Evolutionary conservation across 2,113 vertebrate genomes (phyloP).

Genomic region (Megaceryle maxima): DNA sequence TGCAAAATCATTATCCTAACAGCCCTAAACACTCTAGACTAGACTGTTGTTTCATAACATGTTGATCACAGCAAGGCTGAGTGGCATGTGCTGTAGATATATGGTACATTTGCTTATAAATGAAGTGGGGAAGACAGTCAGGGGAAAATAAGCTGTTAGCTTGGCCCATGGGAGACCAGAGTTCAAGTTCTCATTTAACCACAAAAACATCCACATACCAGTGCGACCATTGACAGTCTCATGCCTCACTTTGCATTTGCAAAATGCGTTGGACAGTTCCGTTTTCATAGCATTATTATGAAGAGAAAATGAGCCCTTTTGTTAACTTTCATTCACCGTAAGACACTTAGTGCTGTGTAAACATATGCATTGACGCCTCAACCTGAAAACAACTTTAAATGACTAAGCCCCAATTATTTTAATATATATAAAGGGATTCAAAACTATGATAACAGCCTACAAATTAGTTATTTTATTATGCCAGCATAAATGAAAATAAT

Average conservation of each 20-base stretch:
- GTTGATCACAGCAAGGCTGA: constrained; percentile 39
- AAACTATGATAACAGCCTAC: background rate
- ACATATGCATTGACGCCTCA: background rate
- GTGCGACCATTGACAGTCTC: background rate
- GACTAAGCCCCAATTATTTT: background rate
- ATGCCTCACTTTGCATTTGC: background rate
- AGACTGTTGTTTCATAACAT: constrained; percentile 19
- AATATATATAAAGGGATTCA: background rate
- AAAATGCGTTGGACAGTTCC: background rate
- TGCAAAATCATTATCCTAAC: constrained; percentile 34
- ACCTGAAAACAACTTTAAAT: background rate
- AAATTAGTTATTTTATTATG: constrained; percentile 10
- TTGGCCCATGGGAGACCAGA: background rate
- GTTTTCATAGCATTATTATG: background rate
- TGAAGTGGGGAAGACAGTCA: background rate
- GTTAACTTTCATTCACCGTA: fast-evolving
- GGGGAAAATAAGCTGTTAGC: background rate
- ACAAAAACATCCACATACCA: background rate
- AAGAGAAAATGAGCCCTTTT: background rate
- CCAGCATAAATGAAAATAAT: background rate
- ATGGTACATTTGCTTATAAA: constrained; percentile 48
- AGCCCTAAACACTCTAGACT: background rate
- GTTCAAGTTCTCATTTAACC: constrained; percentile 14
- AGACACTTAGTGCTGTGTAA: background rate
- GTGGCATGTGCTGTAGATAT: background rate